Conservation (phyloP, 2,113 vertebrate species). For the Equus quagga region DNA sequence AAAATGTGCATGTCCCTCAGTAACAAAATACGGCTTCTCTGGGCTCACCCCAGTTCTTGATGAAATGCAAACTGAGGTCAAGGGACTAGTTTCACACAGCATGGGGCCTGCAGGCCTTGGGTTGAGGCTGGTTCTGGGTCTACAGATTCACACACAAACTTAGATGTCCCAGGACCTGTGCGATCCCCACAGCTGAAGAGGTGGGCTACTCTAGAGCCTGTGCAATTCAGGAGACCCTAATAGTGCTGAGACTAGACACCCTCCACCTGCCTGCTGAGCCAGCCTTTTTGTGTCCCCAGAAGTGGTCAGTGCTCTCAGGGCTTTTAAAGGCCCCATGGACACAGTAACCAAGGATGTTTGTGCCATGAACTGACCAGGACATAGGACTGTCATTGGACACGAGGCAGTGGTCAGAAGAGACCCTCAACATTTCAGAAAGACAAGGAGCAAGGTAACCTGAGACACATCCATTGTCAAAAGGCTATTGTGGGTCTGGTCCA, state of each 20-base stretch:
- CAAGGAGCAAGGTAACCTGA: background rate
- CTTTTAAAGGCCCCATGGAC: background rate
- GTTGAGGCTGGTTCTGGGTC: background rate
- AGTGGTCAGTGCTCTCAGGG: background rate
- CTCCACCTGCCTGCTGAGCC: background rate
- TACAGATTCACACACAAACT: background rate
- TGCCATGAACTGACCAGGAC: background rate
- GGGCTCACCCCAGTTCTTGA: background rate
- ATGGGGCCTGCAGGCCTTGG: background rate
- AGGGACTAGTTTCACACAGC: background rate
- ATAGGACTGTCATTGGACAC: background rate
- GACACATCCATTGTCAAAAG: background rate
- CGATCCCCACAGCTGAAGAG: background rate
- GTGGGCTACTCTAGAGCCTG: background rate
- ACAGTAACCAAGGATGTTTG: background rate
- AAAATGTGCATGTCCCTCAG: background rate
- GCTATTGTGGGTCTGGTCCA: background rate
- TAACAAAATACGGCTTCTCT: background rate
- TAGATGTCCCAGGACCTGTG: background rate
- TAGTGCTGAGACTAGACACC: background rate
- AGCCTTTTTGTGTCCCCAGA: background rate
- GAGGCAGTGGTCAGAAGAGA: background rate
- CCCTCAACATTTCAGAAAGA: background rate
- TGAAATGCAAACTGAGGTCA: background rate
- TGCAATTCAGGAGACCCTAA: background rate